Evolutionary conservation across 2,113 vertebrate species (phyloP).

Genomic region (Prinia subflava): DNA sequence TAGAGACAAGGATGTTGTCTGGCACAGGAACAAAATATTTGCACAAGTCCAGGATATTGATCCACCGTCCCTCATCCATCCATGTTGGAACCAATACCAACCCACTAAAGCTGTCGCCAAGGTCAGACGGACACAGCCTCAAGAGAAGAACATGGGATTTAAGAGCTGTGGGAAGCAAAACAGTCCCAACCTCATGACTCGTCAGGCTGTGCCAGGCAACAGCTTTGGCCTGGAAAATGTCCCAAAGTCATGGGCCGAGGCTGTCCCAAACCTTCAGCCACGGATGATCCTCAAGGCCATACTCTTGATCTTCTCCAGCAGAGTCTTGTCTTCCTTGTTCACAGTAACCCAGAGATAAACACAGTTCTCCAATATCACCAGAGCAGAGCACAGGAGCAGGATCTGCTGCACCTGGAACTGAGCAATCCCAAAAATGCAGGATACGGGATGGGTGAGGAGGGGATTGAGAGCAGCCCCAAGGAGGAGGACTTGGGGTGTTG

Average conservation of each 20-base stretch:
- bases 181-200: no score
- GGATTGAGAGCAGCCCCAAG: no score
- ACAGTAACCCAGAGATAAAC: not conserved
- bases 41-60: no score
- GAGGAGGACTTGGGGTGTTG: not conserved
- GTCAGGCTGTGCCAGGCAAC: not conserved
- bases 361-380: not conserved
- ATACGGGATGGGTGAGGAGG: not conserved
- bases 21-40: not conserved
- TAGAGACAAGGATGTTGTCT: no score
- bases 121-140: accelerated
- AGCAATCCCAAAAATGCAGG: no score
- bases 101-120: not conserved
- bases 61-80: no score
- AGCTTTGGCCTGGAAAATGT: not conserved
- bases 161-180: not conserved
- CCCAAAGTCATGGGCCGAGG: no score
- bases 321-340: not conserved
- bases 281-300: accelerated
- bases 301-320: not conserved
- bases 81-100: not conserved
- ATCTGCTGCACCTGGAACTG: no score
- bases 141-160: not conserved
- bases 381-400: not conserved
- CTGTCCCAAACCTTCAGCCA: not conserved